Percentiles rank a stretch among this genome's conserved stretches.
These are phyloP conservation scores for Philypnodon macrostomus DNA, from an alignment of 2,797 vertebrate genomes.

Conservation along the genomic window DNA sequence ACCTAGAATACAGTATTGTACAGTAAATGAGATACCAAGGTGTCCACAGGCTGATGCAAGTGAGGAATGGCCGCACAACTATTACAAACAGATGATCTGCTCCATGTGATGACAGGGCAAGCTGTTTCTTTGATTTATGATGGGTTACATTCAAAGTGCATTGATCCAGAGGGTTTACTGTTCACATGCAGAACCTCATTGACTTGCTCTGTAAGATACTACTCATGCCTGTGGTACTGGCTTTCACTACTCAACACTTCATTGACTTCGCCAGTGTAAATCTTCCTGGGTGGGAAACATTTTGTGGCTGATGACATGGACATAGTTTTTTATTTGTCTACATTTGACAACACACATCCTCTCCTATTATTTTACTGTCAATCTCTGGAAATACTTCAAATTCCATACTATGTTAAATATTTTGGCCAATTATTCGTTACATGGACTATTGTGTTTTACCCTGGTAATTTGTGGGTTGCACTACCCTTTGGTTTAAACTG, in stretches of 20 bases:
- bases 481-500: no score
- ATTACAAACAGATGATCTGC: constrained; percentile 23
- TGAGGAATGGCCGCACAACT: constrained; percentile 14
- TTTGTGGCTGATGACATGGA: constrained; percentile 41
- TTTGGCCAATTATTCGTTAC: no score
- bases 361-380: neutral
- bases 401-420: neutral
- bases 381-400: neutral
- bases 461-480: no score
- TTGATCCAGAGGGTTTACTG: constrained; percentile 29
- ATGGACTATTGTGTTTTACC: no score
- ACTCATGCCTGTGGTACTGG: constrained; percentile 65
- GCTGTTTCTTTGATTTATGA: constrained; percentile 36
- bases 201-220: constrained; percentile 45
- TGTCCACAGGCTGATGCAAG: constrained; percentile 14
- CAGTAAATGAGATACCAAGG: constrained; percentile 8
- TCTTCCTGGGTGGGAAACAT: constrained; percentile 62
- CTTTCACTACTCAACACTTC: constrained; percentile 50
- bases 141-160: constrained; percentile 23
- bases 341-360: constrained; percentile 27
- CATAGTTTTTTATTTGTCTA: constrained; percentile 17
- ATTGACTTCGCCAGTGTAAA: constrained; percentile 51
- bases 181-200: constrained; percentile 26
- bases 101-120: constrained; percentile 32
- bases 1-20: neutral